Base-by-base conservation (phyloP, 1,140 invertebrate species). In the Magallana angulata region DNA sequence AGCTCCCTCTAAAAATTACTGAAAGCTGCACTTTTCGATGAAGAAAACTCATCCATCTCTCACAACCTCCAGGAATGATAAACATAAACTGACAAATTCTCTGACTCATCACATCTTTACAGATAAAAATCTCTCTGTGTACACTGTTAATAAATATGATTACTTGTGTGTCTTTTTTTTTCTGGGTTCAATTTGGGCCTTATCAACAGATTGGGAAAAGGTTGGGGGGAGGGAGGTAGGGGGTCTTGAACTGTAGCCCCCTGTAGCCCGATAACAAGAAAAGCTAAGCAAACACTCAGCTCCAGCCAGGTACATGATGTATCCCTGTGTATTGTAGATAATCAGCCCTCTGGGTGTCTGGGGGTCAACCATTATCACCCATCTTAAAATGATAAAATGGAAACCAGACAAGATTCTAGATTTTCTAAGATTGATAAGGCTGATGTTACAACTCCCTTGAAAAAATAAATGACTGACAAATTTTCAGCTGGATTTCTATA, bases 361-460 rank as follows among this genome's bases (percentile, higher is more conserved):
- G 12, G 9, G 1, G 36, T 48, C 36, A 24, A 48, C 12, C 9
- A 12, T 71, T 71, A 30, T 18, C 68, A 76, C 9, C 1, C 24
- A 30, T 18, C 24, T 76, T 11, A 76, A 48, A 76, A 76, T 76
- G 68, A 76, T 76, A 76, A 76, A 30, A 48, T 8, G 24, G 68
- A 7, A 76, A 76, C 8, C 36, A 12, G 11, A 14, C 18, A 76
- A 30, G 12, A 76, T 30, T 30, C 68, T 76, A 36, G 8, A 76
- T 76, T 48, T 2, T 9, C 7, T 76, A 11, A 9, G 18, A 48
- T 48, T 11, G 24, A 76, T 76, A 36, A 71, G 18, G 11, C 30
- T 24, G 64, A 9, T 24, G 9, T 24, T 71, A n/a, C 24, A 71
- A 18, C 24, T 76, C 24, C 24, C 68, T 76, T 30, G 18, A 48